Percentiles rank a stretch among this genome's conserved stretches.
Conservation (phyloP, 2,888 invertebrate genomes). For the Dyspetes luteomarginatus region DNA sequence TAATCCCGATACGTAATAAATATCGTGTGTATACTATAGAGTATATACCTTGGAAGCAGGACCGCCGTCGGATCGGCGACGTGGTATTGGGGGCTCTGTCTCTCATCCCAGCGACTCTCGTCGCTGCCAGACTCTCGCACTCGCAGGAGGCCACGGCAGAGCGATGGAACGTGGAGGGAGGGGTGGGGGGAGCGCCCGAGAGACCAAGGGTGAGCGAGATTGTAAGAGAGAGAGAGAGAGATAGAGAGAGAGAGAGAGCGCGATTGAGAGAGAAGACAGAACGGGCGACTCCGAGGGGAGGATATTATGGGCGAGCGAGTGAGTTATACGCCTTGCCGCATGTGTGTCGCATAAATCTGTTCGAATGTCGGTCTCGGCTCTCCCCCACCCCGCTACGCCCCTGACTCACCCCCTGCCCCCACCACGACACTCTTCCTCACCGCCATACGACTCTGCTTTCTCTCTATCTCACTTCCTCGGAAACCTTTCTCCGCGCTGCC, state of each 20-base stretch:
- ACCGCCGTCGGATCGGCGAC: constrained; percentile 61
- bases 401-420: constrained; percentile 4
- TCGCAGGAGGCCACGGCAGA: constrained; percentile 72
- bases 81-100: constrained; percentile 77
- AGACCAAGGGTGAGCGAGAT: constrained; percentile 71
- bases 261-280: constrained; percentile 83
- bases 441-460: constrained; percentile 49
- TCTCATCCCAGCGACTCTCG: constrained; percentile 74
- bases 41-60: constrained; percentile 61
- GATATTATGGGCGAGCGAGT: constrained; percentile 83
- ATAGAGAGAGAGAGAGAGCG: constrained; percentile 78
- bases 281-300: constrained; percentile 73
- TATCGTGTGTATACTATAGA: constrained; percentile 69
- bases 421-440: constrained; percentile 3
- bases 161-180: constrained; percentile 69
- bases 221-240: constrained; percentile 64
- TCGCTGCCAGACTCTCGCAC: constrained; percentile 66
- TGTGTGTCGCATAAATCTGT: constrained; percentile 83
- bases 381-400: constrained; percentile 70
- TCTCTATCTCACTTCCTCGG: constrained; percentile 42
- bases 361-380: constrained; percentile 78
- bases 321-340: constrained; percentile 83
- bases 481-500: constrained; percentile 51
- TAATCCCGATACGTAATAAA: constrained; percentile 82
- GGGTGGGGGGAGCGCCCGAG: constrained; percentile 79